Evolutionary conservation across 1,140 invertebrate genomes (phyloP), one percentile per base, ranked within the genome.

Genomic region (Bombus polaris): DNA sequence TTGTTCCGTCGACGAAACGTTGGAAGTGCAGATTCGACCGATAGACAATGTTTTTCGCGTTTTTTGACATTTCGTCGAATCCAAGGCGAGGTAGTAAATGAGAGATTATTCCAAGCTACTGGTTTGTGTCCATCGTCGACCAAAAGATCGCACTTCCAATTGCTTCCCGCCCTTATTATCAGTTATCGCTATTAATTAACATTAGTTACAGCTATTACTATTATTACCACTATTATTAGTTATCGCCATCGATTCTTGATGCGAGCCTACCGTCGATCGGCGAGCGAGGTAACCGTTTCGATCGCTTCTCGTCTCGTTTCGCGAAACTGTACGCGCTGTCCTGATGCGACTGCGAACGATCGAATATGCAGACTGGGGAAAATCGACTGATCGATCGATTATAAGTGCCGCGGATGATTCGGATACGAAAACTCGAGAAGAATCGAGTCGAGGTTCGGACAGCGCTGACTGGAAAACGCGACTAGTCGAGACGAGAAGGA

Each of bases 201-300:
- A 90, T 94, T 92, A 92, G 87, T 93, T 92, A 85, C 89, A 73
- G 83, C 86, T 90, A 92, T 92, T 91, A 87, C 85, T 90, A 91
- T 86, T 91, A 91, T 87, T 91, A 87, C 75, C 78, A 88, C 81
- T 90, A 91, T 92, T 90, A 93, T 93, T 92, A 94, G 92, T 93
- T 93, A 94, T 93, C 88, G 92, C 93, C 92, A 93, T 93, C 92
- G 92, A 94, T 89, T 93, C 89, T 90, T 88, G 70, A 90, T 90
- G 66, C 82, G 66, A 88, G 68, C 87, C 83, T 90, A 86, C 79
- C 88, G 81, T 90, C 87, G 87, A 90, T 93, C 87, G 87, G 88
- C 89, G 87, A 90, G 82, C 88, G 83, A 91, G 85, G 85, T 90
- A 88, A 92, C 89, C 87, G 87, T 92, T 92, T 92, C 62, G 78